Evolutionary conservation across 2,888 invertebrate species (phyloP).

Genomic region (Temnothorax unifasciatus): DNA sequence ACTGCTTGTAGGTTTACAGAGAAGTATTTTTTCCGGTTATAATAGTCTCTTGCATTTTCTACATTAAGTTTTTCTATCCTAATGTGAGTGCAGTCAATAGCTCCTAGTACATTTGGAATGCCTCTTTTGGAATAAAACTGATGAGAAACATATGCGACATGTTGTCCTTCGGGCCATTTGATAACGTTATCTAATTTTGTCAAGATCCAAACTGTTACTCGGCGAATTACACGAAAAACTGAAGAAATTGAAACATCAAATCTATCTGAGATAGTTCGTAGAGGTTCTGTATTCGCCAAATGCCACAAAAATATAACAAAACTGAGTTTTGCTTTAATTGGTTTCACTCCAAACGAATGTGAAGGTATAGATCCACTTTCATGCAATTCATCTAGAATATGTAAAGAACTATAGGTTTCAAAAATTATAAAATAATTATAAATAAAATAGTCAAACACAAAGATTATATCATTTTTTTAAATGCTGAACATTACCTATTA

Average conservation of each 20-base stretch:
- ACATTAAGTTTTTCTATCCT: neutral
- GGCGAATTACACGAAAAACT: constrained; percentile 1
- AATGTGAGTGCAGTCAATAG: constrained; percentile 5
- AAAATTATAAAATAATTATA: neutral
- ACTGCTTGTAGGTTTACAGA: constrained; percentile 2
- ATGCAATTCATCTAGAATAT: neutral
- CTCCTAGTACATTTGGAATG: neutral
- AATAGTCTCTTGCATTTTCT: neutral
- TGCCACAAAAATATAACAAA: neutral
- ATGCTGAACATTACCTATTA: constrained; percentile 3
- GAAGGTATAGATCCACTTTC: neutral
- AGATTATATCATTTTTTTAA: neutral
- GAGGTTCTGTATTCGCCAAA: neutral
- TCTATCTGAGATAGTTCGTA: neutral
- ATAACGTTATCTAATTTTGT: constrained; percentile 4
- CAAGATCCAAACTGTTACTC: neutral
- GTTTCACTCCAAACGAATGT: neutral
- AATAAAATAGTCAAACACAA: neutral
- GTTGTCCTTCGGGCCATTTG: constrained; percentile 4
- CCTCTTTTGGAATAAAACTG: neutral
- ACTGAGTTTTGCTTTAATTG: constrained; percentile 6
- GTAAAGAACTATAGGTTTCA: neutral
- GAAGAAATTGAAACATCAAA: constrained; percentile 6
- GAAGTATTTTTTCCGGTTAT: neutral
- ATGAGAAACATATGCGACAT: neutral